Evolutionary conservation across 2,888 invertebrate species (phyloP), one percentile per base, ranked within the genome.

Genomic region (Melanophora roralis): DNA sequence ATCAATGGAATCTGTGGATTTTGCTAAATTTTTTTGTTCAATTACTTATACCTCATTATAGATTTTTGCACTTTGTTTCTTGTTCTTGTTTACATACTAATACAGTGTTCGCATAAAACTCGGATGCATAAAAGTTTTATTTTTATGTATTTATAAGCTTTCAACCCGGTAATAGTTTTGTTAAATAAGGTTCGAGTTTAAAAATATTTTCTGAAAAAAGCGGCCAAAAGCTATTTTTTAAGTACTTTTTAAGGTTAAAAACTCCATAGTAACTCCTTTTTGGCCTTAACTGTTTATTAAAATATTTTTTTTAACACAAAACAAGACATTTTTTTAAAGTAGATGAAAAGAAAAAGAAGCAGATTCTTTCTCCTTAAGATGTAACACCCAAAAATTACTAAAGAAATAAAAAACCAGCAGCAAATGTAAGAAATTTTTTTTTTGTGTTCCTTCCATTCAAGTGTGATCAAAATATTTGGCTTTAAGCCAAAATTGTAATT

Each of bases 391-490:
- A 71, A 77, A 71, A 77, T 77, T 77, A 76, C 40, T 16, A 9
- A 40, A 68, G 19, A 11, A 34, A 45, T 11, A 36, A 40, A 34
- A 49, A 1, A 36, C 21, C 0, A 9, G 7, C 9, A 38, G 36
- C 6, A 9, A 19, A 32, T 23, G 34, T 62, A 72, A 62, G 55
- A 64, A 68, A 72, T 68, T 67, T 49, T 40, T 72, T 72, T 36
- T 19, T 40, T 65, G 6, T 36, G 72, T 68, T 68, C 57, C 80
- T 55, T 80, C 76, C 76, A 72, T 60, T 80, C 62, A 73, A 76
- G 76, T 76, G 76, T 80, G 68, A 80, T 76, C 80, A 80, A 68
- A 53, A 53, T 57, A 68, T 73, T 76, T 80, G 80, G 80, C 72
- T 36, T 9, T 21, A 3, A 27, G 80, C 80, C 80, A 80, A 64